phyloP scores from a whole-genome alignment of 1,140 invertebrate genomes.

The Nylanderia fulva region DNA sequence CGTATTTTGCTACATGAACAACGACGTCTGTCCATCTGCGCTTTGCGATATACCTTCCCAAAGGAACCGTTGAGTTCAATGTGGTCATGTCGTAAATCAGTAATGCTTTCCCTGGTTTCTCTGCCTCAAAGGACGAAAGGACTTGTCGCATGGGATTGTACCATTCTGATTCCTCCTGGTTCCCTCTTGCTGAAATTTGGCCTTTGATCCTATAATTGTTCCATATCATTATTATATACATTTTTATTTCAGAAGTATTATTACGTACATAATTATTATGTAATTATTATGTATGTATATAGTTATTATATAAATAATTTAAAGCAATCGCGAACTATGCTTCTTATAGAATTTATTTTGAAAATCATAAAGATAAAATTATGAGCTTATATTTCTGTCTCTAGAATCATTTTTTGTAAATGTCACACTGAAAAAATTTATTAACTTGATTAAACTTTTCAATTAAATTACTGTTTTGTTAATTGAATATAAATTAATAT shows the following conservation, averaged over 20 bases:
- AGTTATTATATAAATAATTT: too few relatives aligned
- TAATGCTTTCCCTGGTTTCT: neutral
- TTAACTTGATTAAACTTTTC: too few relatives aligned
- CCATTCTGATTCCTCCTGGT: neutral
- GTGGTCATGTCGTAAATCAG: neutral
- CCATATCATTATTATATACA: neutral
- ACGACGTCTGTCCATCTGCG: neutral
- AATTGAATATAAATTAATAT: too few relatives aligned
- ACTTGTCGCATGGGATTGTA: neutral
- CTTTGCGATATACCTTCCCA: neutral
- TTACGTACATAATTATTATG: too few relatives aligned
- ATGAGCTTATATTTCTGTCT: neutral
- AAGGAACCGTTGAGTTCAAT: conserved; percentile 8
- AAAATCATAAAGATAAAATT: neutral
- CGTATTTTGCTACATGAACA: neutral
- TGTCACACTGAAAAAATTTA: too few relatives aligned
- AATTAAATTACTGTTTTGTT: too few relatives aligned
- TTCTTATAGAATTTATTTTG: neutral
- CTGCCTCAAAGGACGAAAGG: conserved; percentile 4
- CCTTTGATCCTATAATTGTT: neutral
- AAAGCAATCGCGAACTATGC: neutral
- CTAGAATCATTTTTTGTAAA: neutral
- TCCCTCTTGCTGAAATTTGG: neutral
- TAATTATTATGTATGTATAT: too few relatives aligned
- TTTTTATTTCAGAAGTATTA: neutral